Base-by-base conservation (phyloP, 1,140 invertebrate species). In the Leptinotarsa defecta region DNA sequence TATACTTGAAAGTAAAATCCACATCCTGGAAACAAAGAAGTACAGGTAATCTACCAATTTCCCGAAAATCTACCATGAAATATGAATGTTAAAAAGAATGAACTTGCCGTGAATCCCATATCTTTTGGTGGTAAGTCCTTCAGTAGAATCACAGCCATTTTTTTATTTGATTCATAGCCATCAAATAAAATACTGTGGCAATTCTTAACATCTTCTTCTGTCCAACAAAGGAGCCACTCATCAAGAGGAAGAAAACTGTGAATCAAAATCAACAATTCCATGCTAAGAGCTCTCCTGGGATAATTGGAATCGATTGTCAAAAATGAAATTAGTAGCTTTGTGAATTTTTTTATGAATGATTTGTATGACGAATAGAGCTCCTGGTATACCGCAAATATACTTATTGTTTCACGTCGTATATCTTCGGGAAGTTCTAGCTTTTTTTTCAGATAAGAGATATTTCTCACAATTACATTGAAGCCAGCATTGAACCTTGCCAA, bases 1-100 rank as follows among this genome's bases (percentile, higher is more conserved):
- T 87, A 71, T 87, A 86, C 75, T 84, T 85, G 49, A 81, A 71
- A 8, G 87, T 79, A 75, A 80, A 83, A 52, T 83, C 77, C 49
- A 82, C 75, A 73, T 85, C 77, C 84, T 89, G 77, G 76, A 87
- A 84, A 70, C 24, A 43, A 43, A 11, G 2, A 43, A 43, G 1
- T 11, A 43, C 34, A 43, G 0, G 48, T 19, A 48, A 27, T 74
- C 17, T 57, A 43, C 34, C 8, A 43, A 43, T 43, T 43, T 43
- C 8, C 34, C 34, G 8, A 43, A 43, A 11, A 43, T 43, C 34
- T 43, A 43, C 34, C 8, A 43, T 43, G 11, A 43, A 43, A 43
- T 43, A 43, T 43, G 8, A 43, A 43, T 3, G 8, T 43, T 43
- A 3, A 43, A 43, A 11, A 43, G 34, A 43, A 43, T 43, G 11